Evolutionary conservation across 2,113 vertebrate genomes (phyloP), one percentile per base, ranked within the genome.

Genomic region (Ploceus nigricollis): DNA sequence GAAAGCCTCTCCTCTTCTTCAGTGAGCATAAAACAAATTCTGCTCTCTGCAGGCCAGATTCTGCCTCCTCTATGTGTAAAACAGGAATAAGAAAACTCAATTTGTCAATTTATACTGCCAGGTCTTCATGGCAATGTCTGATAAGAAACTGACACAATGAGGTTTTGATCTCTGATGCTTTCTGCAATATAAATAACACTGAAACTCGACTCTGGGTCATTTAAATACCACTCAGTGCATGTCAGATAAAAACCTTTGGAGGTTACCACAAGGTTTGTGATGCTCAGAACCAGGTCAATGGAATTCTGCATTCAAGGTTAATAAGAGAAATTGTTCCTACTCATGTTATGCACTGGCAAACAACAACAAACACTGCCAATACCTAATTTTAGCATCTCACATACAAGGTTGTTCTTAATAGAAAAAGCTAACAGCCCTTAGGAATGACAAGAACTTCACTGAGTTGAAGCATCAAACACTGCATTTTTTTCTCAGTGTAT

Each of bases 221-320:
- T 89, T 93, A 78, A 96, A 88, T 75, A 54, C 10, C 37, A 60
- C 31, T 66, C 1, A 0, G n/a, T 35, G 14, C 40, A 27, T 11
- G 23, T 31, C 82, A 83, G 85, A 89, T 51, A 68, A 93, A 95
- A 90, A 51, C 57, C 64, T 86, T 61, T 68, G 35, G 60, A 90
- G 82, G 90, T 88, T 86, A 89, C 69, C 65, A 89, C 76, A 78
- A 90, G 69, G 94, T 82, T 88, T 91, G 71, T 84, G 79, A 91
- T 58, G 72, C 60, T 95, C 85, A 78, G 66, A 96, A 88, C 44
- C 9, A 2, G 68, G 82, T 82, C 90, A 93, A 16, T 87, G 85
- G 60, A 84, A 93, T 87, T 78, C 85, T 75, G 64, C 48, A 50
- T 86, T 95, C 92, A 95, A 95, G 94, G 94, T 95, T 96, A 95